Evolutionary conservation across 2,888 invertebrate species (phyloP), one percentile per base, ranked within the genome.

Genomic region (Tetanocera ferruginea): DNA sequence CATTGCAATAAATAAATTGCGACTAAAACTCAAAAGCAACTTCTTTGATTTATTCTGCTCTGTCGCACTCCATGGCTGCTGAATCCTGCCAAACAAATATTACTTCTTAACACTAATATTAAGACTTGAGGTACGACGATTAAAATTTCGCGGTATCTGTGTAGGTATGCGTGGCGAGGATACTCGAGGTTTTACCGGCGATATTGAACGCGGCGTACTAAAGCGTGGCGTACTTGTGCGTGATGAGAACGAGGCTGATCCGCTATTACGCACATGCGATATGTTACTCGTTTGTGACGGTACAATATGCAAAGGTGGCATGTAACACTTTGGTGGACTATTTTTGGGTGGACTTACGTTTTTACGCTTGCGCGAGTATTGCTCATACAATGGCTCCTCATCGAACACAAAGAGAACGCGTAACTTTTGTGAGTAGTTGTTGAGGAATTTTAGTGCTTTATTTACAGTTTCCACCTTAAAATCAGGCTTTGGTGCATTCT

Each of bases 1-100:
- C 79, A 77, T 81, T 80, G 84, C 84, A 84, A 83, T 80, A 82
- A 84, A 83, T 82, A 82, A 82, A 82, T 82, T 84, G 83, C 82
- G 82, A 55, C 78, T 80, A 83, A 82, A 82, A 80, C 76, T 73
- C 69, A 78, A 28, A 57, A 66, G 51, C 51, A 55, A 76, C 28
- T 74, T 64, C 57, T 19, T 75, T 66, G 34, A 31, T 31, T 64
- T n/a, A 17, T 23, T 57, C 34, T 51, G 17, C 51, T 5, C 51
- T 23, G 25, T 51, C 69, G 28, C n/a, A 37, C 11, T 67, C 43
- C 19, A 49, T 11, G 23, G 67, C 17, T 67, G 31, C 19, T 28
- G 5, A n/a, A 64, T 31, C 19, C 19, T 23, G n/a, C 23, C 19
- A 31, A 14, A n/a, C 37, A 64, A 9, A 14, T 3, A n/a, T 9